Evolutionary conservation across 1,140 invertebrate genomes (phyloP).

Genomic region (Cryptotermes secundus): DNA sequence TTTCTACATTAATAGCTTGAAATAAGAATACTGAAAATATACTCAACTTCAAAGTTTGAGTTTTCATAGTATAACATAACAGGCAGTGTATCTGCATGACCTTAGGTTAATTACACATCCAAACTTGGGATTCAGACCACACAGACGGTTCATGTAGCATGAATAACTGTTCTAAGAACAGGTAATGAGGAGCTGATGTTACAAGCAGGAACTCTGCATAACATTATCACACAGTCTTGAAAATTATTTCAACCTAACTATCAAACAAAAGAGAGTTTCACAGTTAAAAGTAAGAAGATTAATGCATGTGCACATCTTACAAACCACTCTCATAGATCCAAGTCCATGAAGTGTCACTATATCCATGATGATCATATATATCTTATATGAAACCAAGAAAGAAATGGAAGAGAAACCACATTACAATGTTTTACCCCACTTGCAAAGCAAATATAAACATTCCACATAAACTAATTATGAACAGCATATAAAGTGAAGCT

Average conservation of each 20-base stretch:
- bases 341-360: too few species aligned
- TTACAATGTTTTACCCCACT: slow-evolving; percentile 7
- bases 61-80: slow-evolving; percentile 2
- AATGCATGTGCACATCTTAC: too few species aligned
- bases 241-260: background rate
- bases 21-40: slow-evolving; percentile 12
- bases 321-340: too few species aligned
- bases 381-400: background rate
- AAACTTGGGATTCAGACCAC: background rate
- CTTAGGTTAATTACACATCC: slow-evolving; percentile 17
- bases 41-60: background rate
- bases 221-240: background rate
- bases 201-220: background rate
- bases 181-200: slow-evolving; percentile 13
- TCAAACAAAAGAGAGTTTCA: background rate
- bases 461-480: slow-evolving; percentile 20
- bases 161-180: background rate
- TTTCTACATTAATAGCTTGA: background rate
- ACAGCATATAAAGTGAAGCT: slow-evolving; percentile 16
- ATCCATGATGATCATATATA: background rate
- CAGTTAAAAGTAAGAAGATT: too few species aligned
- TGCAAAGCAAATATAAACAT: slow-evolving; percentile 20
- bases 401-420: slow-evolving; percentile 4
- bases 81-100: background rate
- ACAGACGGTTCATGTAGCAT: background rate